Evolutionary conservation across 2,113 vertebrate genomes (phyloP), one percentile per base, ranked within the genome.

Genomic region (Engystomops pustulosus): DNA sequence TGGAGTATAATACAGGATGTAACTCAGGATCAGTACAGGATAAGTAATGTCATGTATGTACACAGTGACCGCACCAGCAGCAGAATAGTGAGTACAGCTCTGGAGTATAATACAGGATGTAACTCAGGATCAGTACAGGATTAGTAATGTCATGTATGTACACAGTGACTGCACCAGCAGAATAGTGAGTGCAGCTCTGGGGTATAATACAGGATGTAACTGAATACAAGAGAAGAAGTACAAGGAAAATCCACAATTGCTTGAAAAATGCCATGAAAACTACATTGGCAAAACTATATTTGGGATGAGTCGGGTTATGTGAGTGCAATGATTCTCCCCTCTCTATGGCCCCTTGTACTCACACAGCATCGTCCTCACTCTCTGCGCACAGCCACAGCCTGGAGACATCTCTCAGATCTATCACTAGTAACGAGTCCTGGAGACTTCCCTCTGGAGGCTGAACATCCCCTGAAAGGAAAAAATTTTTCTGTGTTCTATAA

Each of bases 281-380:
- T 17, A 2, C 25, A 17, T 6, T 1, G 14, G 10, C 4, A 25
- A 27, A 62, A 27, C 12, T 23, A 25, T 27, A 5, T 3, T 27
- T 62, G 30, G 30, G 11, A 65, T 17, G 0, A 32, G 5, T 3
- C 60, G 5, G 12, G 27, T 65, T 32, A 65, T 65, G 14, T 7
- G 5, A 65, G 27, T 32, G 17, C 60, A 17, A 30, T 4, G 27
- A 32, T 32, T 15, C 27, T 65, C 25, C 25, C 27, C 27, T 65
- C 14, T 65, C 9, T 65, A 7, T 36, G 17, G 25, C 30, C 9
- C 51, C 38, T 20, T 9, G 2, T 0, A 94, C 97, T 93, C 87
- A 98, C 97, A 98, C 25, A 0, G 96, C 95, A 0, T 99, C 98
- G 0, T 99, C 98, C 87, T 93, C 87, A 0, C 95, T 98, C 92